Conservation (phyloP, 2,888 invertebrate species). For the Bombyx huttoni region DNA sequence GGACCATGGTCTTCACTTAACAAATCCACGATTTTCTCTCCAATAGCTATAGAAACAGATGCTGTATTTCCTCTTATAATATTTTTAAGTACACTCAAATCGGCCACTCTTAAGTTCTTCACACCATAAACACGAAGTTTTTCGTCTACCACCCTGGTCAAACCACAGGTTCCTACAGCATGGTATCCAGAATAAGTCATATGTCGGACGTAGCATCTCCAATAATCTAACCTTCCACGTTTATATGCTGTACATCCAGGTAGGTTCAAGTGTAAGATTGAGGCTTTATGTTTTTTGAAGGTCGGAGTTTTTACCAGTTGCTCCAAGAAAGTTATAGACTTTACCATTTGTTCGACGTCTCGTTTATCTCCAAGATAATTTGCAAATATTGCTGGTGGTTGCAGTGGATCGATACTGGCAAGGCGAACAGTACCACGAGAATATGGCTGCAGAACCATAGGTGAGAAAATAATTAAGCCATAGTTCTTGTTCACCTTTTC, state of each 20-base stretch:
- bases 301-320: slow-evolving; percentile 19
- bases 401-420: slow-evolving; percentile 22
- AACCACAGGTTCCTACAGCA: slow-evolving; percentile 31
- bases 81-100: slow-evolving; percentile 27
- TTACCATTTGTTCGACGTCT: slow-evolving; percentile 29
- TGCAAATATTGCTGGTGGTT: slow-evolving; percentile 26
- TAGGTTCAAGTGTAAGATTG: slow-evolving; percentile 19
- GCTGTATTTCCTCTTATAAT: slow-evolving; percentile 35
- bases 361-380: slow-evolving; percentile 30
- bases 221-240: slow-evolving; percentile 18
- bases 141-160: slow-evolving; percentile 33
- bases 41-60: slow-evolving; percentile 35
- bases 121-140: slow-evolving; percentile 31
- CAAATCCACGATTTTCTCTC: slow-evolving; percentile 34
- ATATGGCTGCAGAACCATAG: slow-evolving; percentile 26
- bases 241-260: slow-evolving; percentile 22
- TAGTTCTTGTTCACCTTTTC: slow-evolving; percentile 16
- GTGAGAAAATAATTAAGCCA: slow-evolving; percentile 22
- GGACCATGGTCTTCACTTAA: slow-evolving; percentile 11
- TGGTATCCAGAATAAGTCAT: slow-evolving; percentile 37
- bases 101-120: slow-evolving; percentile 28
- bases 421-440: slow-evolving; percentile 35
- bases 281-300: slow-evolving; percentile 19
- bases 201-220: slow-evolving; percentile 40
- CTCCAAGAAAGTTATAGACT: slow-evolving; percentile 26